phyloP scores from a whole-genome alignment of 1,140 invertebrate genomes.

The Hyles vespertilio region DNA sequence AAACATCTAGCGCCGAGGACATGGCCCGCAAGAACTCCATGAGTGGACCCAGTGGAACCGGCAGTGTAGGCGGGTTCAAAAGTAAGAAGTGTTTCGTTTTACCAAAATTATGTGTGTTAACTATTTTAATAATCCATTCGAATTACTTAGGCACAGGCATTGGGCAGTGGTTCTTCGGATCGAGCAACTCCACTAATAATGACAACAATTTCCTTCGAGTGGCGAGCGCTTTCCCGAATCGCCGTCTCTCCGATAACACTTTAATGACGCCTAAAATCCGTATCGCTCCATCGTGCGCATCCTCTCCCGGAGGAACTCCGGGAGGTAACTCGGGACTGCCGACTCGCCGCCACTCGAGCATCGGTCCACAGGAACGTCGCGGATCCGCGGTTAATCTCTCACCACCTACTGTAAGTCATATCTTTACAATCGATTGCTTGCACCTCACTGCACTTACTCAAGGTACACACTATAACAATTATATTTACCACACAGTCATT shows the following conservation, averaged over 20 bases:
- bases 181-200: slow-evolving; percentile 50
- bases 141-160: slow-evolving; percentile 60
- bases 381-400: slow-evolving; percentile 90
- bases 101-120: not conserved
- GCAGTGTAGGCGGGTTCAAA: slow-evolving; percentile 43
- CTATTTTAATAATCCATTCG: slow-evolving; percentile 6
- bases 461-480: not conserved
- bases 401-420: slow-evolving; percentile 86
- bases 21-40: slow-evolving; percentile 91
- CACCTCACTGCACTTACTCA: slow-evolving; percentile 10
- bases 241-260: slow-evolving; percentile 93
- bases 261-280: slow-evolving; percentile 92
- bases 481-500: too few species aligned
- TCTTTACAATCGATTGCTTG: not conserved
- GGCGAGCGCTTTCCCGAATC: slow-evolving; percentile 83
- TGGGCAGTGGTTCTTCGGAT: slow-evolving; percentile 80
- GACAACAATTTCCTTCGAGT: slow-evolving; percentile 93
- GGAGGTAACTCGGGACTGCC: slow-evolving; percentile 83
- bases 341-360: slow-evolving; percentile 90
- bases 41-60: slow-evolving; percentile 40
- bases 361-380: slow-evolving; percentile 90
- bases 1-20: slow-evolving; percentile 91
- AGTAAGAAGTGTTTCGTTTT: slow-evolving; percentile 27
- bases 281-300: slow-evolving; percentile 89
- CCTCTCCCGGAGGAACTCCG: slow-evolving; percentile 89